A percentile compares a stretch with the other conserved stretches of the same genome.
Conservation (phyloP, 2,888 invertebrate genomes). For the Eilema griseolum region DNA sequence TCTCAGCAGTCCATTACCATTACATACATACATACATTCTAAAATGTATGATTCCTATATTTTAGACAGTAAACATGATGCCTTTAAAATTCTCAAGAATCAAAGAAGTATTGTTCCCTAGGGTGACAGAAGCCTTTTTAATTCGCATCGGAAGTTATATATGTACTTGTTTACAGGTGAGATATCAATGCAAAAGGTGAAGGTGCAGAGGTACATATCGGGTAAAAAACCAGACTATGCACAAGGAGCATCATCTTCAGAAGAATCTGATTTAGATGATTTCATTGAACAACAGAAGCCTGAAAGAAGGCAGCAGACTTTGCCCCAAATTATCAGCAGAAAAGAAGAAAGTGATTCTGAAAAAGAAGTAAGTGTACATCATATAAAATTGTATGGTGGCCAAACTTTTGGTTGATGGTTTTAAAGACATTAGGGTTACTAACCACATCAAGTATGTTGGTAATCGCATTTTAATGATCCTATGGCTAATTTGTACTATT, state of each 20-base stretch:
- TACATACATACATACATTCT: background rate
- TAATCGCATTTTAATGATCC: too few species aligned
- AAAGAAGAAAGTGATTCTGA: conserved; percentile 81
- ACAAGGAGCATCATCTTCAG: conserved; percentile 93
- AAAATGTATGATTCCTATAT: background rate
- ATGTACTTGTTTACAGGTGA: conserved; percentile 89
- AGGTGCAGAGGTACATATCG: conserved; percentile 99
- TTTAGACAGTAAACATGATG: background rate
- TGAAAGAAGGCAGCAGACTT: conserved; percentile 74
- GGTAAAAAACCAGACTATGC: conserved; percentile 99
- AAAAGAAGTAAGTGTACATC: conserved; percentile 69
- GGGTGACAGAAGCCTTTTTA: too few species aligned
- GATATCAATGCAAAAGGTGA: conserved; percentile 99
- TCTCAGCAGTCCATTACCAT: too few species aligned
- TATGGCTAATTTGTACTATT: background rate
- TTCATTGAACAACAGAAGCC: conserved; percentile 89
- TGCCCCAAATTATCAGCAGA: conserved; percentile 68
- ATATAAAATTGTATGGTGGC: background rate
- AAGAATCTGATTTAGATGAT: conserved; percentile 95
- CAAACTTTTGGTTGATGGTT: background rate
- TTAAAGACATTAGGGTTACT: background rate
- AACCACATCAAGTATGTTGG: background rate
- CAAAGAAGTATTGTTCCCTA: too few species aligned
- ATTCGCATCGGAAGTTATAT: background rate
- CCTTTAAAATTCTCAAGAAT: background rate